These are phyloP conservation scores for Axinella damicornis DNA, from an alignment of 37 sponge, comb jelly and placozoan species.

Conservation along the genomic window DNA sequence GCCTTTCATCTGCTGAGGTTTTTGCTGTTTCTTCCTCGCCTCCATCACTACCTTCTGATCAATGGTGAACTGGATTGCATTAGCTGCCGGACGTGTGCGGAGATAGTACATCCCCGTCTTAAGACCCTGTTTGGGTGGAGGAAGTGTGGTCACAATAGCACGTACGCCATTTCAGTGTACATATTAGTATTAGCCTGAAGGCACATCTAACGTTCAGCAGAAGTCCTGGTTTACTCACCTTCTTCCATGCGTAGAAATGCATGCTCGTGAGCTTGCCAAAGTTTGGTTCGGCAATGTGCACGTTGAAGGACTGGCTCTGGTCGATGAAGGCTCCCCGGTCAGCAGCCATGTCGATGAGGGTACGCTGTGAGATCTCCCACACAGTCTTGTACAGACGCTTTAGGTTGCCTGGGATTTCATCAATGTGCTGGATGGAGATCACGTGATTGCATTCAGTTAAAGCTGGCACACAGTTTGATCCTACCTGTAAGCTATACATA, in stretches of 20 bases:
- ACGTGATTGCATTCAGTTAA: no score
- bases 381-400: conserved; percentile 98
- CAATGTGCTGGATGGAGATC: conserved; percentile 64
- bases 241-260: conserved; percentile 99
- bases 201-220: no score
- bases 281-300: conserved; percentile 96
- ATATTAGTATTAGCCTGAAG: no score
- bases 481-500: no score
- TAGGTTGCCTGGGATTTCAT: conserved; percentile 88
- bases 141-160: no score
- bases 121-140: conserved; percentile 68
- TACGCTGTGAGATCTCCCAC: conserved; percentile 98
- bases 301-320: conserved; percentile 98
- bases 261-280: conserved; percentile 97
- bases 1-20: background rate
- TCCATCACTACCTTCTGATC: conserved; percentile 83
- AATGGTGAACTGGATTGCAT: conserved; percentile 99
- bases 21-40: conserved; percentile 32
- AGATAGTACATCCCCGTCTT: conserved; percentile 99
- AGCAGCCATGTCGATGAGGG: conserved; percentile 97
- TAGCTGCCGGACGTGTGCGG: conserved; percentile 92
- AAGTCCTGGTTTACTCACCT: conserved; percentile 59
- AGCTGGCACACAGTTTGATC: no score
- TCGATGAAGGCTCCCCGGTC: conserved; percentile 96
- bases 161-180: no score